Evolutionary conservation across 1,140 invertebrate species (phyloP).

Genomic region (Papilio polyxenes): DNA sequence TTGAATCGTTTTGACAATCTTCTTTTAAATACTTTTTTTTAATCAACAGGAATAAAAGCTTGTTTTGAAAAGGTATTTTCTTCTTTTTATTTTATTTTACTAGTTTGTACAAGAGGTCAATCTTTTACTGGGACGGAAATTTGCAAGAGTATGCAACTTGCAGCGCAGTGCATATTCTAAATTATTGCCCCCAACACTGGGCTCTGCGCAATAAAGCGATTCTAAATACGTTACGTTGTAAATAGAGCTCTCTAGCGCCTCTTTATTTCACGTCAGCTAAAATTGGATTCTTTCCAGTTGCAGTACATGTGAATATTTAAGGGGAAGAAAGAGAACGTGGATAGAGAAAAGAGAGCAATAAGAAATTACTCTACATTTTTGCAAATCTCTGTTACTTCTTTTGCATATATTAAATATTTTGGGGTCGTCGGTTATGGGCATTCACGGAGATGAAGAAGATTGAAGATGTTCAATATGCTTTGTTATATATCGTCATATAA

Average conservation of each 20-base stretch:
- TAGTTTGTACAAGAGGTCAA: background rate
- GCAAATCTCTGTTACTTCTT: too few relatives aligned
- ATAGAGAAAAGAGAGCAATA: background rate
- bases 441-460: too few relatives aligned
- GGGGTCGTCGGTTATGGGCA: too few relatives aligned
- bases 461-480: too few relatives aligned
- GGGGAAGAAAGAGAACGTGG: background rate
- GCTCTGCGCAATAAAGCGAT: conserved; percentile 8
- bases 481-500: too few relatives aligned
- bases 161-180: background rate
- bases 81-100: background rate
- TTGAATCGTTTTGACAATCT: too few relatives aligned
- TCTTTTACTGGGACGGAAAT: background rate
- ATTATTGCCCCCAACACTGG: background rate
- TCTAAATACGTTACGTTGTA: conserved; percentile 1
- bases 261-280: conserved; percentile 17
- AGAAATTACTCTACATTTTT: background rate
- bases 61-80: too few relatives aligned
- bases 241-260: conserved; percentile 11
- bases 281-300: conserved; percentile 5
- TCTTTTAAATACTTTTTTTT: too few relatives aligned
- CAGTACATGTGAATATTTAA: background rate
- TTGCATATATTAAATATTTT: too few relatives aligned
- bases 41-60: background rate
- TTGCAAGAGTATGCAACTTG: background rate